Conservation (phyloP, 92 coral and sea anemone genomes). For the Parazoanthus swiftii region DNA sequence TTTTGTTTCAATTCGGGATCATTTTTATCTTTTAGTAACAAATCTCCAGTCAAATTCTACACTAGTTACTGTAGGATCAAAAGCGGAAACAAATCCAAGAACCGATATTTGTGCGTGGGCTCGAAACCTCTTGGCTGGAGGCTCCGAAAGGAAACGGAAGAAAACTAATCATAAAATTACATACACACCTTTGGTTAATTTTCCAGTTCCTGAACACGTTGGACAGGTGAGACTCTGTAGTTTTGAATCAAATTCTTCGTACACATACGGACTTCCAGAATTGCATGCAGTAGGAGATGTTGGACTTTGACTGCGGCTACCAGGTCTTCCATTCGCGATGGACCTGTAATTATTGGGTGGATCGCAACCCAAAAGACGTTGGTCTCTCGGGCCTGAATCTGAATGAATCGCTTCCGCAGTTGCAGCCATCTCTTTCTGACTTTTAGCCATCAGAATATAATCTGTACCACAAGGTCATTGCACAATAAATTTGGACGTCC, state of each 20-base stretch:
- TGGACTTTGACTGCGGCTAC: background rate
- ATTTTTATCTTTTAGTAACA: no score
- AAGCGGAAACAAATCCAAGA: no score
- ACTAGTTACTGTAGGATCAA: no score
- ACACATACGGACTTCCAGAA: slow-evolving; percentile 20
- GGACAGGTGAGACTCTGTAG: slow-evolving; percentile 70
- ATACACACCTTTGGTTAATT: slow-evolving; percentile 68
- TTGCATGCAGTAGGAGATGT: background rate
- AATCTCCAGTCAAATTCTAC: no score
- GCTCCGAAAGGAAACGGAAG: background rate
- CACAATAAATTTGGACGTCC: background rate
- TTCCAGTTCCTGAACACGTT: slow-evolving; percentile 89
- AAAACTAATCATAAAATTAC: background rate
- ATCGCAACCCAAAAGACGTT: background rate
- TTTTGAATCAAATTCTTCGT: slow-evolving; percentile 50
- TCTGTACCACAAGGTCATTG: background rate
- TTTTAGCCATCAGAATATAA: background rate
- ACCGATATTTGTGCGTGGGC: no score
- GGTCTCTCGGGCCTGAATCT: background rate
- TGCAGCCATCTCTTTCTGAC: slow-evolving; percentile 19
- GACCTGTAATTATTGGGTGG: background rate
- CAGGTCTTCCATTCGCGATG: background rate
- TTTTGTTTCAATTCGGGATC: no score
- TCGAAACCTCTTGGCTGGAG: no score
- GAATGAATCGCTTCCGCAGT: slow-evolving; percentile 5